phyloP scores from a whole-genome alignment of 2,797 vertebrate species.

The Podarcis lilfordi region DNA sequence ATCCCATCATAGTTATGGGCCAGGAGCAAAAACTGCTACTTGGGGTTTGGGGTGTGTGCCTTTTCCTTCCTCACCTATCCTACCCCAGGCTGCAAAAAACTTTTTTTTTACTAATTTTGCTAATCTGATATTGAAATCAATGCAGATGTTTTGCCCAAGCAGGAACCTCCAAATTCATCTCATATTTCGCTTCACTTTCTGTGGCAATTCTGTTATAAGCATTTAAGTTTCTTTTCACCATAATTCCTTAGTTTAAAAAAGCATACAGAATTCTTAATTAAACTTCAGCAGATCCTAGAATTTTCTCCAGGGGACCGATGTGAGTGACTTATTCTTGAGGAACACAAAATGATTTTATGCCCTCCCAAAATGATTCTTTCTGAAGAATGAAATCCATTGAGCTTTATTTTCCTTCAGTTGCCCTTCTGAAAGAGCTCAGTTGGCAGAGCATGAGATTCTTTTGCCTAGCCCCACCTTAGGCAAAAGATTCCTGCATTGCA shows the following conservation, averaged over 20 bases:
- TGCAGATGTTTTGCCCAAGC: not conserved
- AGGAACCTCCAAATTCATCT: not conserved
- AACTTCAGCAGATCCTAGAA: not conserved
- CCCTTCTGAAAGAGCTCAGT: slow-evolving; percentile 2
- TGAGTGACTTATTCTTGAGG: not conserved
- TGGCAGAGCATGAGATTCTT: too few relatives aligned
- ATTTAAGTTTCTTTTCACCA: slow-evolving; percentile 6
- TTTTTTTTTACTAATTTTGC: not conserved
- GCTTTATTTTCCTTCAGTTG: slow-evolving; percentile 23
- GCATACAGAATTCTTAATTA: not conserved
- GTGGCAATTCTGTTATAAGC: not conserved
- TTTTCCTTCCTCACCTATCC: not conserved
- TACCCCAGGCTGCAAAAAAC: not conserved
- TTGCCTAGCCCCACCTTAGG: too few relatives aligned
- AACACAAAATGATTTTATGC: not conserved
- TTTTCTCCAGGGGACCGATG: not conserved
- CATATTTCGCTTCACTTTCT: not conserved
- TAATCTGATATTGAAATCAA: not conserved
- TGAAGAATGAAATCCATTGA: slow-evolving; percentile 12
- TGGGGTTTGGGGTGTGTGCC: not conserved
- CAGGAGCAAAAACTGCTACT: not conserved
- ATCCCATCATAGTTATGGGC: not conserved
- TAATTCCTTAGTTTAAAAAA: not conserved
- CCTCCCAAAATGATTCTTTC: not conserved
- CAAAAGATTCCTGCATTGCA: too few relatives aligned